phyloP scores from a whole-genome alignment of 2,888 invertebrate genomes.

The Trachelus iudaicus region DNA sequence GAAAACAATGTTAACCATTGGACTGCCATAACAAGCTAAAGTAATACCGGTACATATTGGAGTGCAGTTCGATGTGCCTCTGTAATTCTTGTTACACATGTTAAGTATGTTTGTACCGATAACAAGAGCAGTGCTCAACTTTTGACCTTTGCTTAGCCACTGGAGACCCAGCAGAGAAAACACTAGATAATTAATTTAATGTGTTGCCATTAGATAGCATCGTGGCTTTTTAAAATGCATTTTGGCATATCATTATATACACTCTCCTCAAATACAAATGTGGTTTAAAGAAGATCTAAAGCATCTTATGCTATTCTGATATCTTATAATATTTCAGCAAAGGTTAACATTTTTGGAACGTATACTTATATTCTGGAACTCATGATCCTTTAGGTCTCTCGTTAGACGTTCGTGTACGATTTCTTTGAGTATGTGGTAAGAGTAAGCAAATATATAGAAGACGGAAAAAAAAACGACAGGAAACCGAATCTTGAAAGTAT shows the following conservation, averaged over 20 bases:
- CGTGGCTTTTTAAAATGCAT: not conserved
- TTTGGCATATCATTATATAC: not conserved
- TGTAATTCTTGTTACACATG: slow-evolving; percentile 19
- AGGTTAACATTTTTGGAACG: not conserved
- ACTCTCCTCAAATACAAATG: not conserved
- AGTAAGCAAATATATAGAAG: not conserved
- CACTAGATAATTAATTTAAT: slow-evolving; percentile 41
- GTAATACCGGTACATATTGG: not conserved
- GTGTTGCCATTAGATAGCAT: not conserved
- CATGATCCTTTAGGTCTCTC: not conserved
- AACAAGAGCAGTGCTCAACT: slow-evolving; percentile 53
- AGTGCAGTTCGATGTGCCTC: not conserved
- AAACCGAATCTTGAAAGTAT: not conserved
- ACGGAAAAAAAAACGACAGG: no score
- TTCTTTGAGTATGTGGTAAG: not conserved
- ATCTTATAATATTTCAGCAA: not conserved
- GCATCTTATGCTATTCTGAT: no score
- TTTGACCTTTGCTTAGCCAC: slow-evolving; percentile 56
- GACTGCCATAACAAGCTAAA: not conserved
- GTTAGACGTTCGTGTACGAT: not conserved
- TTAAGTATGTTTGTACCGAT: slow-evolving; percentile 51
- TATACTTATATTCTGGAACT: not conserved
- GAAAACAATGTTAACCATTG: not conserved
- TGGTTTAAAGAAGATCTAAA: not conserved
- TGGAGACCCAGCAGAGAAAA: slow-evolving; percentile 44